Conservation (phyloP, 2,888 invertebrate genomes). For the Thymelicus lineola region DNA sequence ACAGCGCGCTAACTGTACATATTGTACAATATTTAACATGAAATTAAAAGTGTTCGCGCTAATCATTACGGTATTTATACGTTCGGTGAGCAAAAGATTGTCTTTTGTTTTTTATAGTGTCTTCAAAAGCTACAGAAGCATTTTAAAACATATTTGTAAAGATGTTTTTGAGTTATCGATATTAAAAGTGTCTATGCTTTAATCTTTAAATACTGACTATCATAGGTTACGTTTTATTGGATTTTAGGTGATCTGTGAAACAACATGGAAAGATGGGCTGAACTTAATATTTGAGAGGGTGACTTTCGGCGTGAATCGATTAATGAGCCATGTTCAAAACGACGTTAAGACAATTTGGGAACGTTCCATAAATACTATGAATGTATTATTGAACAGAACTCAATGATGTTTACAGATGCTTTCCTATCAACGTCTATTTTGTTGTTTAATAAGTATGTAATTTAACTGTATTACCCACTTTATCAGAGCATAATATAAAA, state of each 20-base stretch:
- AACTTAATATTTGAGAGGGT: constrained; percentile 46
- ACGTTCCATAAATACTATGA: constrained; percentile 32
- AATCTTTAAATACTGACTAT: too few relatives aligned
- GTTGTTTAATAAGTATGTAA: neutral
- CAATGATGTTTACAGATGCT: neutral
- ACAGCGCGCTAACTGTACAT: constrained; percentile 2
- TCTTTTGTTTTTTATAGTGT: neutral
- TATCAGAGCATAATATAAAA: too few relatives aligned
- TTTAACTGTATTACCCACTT: too few relatives aligned
- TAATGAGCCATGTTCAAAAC: constrained; percentile 48
- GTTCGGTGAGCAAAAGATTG: constrained; percentile 3
- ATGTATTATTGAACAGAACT: constrained; percentile 29
- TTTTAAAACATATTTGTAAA: too few relatives aligned
- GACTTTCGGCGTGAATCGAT: constrained; percentile 44
- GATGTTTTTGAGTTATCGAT: too few relatives aligned
- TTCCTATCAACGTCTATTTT: neutral
- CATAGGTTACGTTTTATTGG: constrained; percentile 7
- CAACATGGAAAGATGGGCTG: constrained; percentile 43
- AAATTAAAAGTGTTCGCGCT: constrained; percentile 15
- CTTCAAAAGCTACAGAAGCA: too few relatives aligned
- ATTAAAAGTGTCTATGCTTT: too few relatives aligned
- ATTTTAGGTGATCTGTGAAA: constrained; percentile 47
- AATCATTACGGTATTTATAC: constrained; percentile 7
- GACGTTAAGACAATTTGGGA: constrained; percentile 41
- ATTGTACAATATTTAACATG: constrained; percentile 20